Evolutionary conservation across 2,113 vertebrate genomes (phyloP).

Genomic region (Gobiocypris rarus): DNA sequence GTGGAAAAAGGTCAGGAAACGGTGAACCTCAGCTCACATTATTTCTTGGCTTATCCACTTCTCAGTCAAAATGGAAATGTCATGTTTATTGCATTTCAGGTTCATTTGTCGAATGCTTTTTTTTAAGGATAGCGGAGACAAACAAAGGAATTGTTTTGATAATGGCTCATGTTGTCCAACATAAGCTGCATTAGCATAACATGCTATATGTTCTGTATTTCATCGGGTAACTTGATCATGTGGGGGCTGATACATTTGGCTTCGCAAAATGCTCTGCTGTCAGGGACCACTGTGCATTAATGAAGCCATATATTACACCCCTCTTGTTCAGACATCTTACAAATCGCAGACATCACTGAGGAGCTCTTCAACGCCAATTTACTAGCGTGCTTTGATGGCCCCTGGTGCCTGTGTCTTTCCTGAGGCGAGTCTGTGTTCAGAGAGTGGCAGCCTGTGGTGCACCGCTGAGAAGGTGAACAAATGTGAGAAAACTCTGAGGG

Average conservation of each 20-base stretch:
- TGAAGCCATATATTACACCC: conserved; percentile 83
- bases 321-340: conserved; percentile 74
- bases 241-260: conserved; percentile 73
- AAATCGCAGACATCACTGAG: conserved; percentile 81
- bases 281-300: conserved; percentile 78
- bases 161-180: conserved; percentile 50
- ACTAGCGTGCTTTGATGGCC: conserved; percentile 82
- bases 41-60: conserved; percentile 65
- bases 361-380: conserved; percentile 84
- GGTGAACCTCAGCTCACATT: conserved; percentile 68
- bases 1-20: conserved; percentile 68
- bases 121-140: conserved; percentile 52
- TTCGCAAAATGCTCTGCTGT: conserved; percentile 81
- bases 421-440: not conserved
- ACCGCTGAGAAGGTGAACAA: conserved; percentile 14
- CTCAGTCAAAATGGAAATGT: conserved; percentile 73
- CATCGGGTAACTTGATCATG: conserved; percentile 65
- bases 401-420: conserved; percentile 67
- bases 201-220: conserved; percentile 61
- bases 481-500: conserved; percentile 60
- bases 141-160: conserved; percentile 62
- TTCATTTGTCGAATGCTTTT: conserved; percentile 58
- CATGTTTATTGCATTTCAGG: conserved; percentile 74
- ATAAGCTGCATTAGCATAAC: conserved; percentile 61
- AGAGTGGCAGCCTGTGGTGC: conserved; percentile 10